These are phyloP conservation scores for Capromys pilorides DNA, from an alignment of 2,797 vertebrate species.

Conservation along the genomic window DNA sequence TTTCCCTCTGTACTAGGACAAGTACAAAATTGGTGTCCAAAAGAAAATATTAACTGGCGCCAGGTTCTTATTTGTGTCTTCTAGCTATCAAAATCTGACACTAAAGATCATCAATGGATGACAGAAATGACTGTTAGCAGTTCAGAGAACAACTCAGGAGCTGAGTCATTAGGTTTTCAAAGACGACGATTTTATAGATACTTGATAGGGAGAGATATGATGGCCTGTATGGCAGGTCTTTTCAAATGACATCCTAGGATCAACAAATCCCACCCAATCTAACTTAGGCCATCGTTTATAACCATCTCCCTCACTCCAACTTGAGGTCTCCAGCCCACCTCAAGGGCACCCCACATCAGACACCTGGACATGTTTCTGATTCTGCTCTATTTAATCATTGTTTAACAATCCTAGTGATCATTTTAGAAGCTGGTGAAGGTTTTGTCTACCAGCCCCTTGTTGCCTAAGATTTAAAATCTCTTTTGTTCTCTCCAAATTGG, in stretches of 20 bases:
- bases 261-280: no score
- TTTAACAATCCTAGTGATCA: not conserved
- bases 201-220: not conserved
- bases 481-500: no score
- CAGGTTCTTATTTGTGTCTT: not conserved
- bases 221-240: not conserved
- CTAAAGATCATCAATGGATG: not conserved
- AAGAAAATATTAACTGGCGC: not conserved
- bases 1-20: not conserved
- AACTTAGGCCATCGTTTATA: not conserved
- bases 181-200: accelerated
- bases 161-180: not conserved
- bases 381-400: not conserved
- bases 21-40: not conserved
- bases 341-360: no score
- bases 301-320: no score
- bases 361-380: not conserved
- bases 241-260: not conserved
- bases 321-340: not conserved
- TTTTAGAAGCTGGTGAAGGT: not conserved
- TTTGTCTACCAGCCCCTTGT: not conserved
- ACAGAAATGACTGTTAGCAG: not conserved
- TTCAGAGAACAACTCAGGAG: not conserved
- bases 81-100: not conserved
- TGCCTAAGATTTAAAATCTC: not conserved